phyloP scores from a whole-genome alignment of 2,888 invertebrate species.

The Drosophila putrida region DNA sequence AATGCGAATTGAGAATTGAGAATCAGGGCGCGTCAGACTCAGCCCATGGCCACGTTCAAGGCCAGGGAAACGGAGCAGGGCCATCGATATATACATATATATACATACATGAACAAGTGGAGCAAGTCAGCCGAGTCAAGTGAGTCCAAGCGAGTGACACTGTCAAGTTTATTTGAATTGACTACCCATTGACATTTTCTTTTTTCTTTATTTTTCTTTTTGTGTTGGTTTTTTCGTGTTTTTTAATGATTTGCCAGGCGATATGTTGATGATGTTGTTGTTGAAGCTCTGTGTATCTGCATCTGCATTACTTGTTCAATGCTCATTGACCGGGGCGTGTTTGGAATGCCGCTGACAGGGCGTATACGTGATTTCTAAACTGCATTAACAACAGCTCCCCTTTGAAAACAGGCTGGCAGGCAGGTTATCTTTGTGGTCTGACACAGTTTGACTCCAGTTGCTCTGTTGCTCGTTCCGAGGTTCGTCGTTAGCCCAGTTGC shows the following conservation, averaged over 20 bases:
- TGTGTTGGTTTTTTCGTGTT: too few relatives aligned
- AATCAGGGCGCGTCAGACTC: slow-evolving; percentile 1
- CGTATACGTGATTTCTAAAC: slow-evolving; percentile 50
- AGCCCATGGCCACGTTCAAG: slow-evolving; percentile 47
- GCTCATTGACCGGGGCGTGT: slow-evolving; percentile 33
- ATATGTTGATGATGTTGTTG: neutral
- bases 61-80: slow-evolving; percentile 39
- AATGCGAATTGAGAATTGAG: slow-evolving; percentile 7
- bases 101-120: slow-evolving; percentile 12
- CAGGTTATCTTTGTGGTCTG: slow-evolving; percentile 23
- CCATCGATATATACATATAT: neutral
- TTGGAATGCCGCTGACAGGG: slow-evolving; percentile 39
- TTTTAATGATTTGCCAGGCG: neutral
- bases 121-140: slow-evolving; percentile 42
- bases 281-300: neutral
- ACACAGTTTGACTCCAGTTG: slow-evolving; percentile 27
- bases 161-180: slow-evolving; percentile 46
- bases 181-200: slow-evolving; percentile 29
- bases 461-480: neutral
- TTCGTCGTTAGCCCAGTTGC: neutral
- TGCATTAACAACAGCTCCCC: neutral
- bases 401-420: neutral
- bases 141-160: slow-evolving; percentile 26
- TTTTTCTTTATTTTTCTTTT: neutral
- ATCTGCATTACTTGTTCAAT: neutral